Percentiles rank a stretch among this genome's conserved stretches.
These are phyloP conservation scores for Hippotragus niger DNA, from an alignment of 2,113 vertebrate species.

Conservation along the genomic window DNA sequence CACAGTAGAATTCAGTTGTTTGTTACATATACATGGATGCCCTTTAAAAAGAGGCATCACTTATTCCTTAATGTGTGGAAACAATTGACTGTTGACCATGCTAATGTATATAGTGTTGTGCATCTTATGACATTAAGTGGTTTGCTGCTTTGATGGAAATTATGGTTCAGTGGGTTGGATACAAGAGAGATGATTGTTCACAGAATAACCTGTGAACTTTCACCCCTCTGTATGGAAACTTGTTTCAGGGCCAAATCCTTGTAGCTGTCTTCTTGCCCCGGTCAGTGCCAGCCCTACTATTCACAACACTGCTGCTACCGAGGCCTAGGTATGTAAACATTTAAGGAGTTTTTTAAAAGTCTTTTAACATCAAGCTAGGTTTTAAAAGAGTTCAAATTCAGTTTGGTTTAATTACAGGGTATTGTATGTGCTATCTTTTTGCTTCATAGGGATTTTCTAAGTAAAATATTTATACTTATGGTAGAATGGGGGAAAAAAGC, in stretches of 20 bases:
- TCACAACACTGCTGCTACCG: slow-evolving; percentile 92
- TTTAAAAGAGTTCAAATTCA: slow-evolving; percentile 75
- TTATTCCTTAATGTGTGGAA: slow-evolving; percentile 39
- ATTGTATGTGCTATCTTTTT: slow-evolving; percentile 55
- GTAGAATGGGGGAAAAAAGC: slow-evolving; percentile 71
- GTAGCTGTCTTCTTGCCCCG: slow-evolving; percentile 95
- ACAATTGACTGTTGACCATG: slow-evolving; percentile 68
- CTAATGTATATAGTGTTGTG: slow-evolving; percentile 67
- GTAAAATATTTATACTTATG: slow-evolving; percentile 74
- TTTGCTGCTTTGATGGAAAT: slow-evolving; percentile 84
- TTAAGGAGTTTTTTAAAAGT: slow-evolving; percentile 88
- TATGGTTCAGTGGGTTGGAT: slow-evolving; percentile 86
- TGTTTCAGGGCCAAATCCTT: slow-evolving; percentile 97
- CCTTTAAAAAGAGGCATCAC: slow-evolving; percentile 56
- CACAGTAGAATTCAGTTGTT: not conserved
- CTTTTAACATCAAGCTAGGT: slow-evolving; percentile 83
- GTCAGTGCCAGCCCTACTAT: slow-evolving; percentile 94
- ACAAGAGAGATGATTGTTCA: slow-evolving; percentile 94
- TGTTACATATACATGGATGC: slow-evolving; percentile 14
- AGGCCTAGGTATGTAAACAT: slow-evolving; percentile 94
- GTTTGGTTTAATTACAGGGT: slow-evolving; percentile 79
- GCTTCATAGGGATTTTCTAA: slow-evolving; percentile 77
- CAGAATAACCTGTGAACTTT: slow-evolving; percentile 96
- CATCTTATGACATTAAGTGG: slow-evolving; percentile 76
- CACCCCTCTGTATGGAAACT: slow-evolving; percentile 97